Evolutionary conservation across 2,888 invertebrate species (phyloP).

Genomic region (Himalopsyche kuldschensis): DNA sequence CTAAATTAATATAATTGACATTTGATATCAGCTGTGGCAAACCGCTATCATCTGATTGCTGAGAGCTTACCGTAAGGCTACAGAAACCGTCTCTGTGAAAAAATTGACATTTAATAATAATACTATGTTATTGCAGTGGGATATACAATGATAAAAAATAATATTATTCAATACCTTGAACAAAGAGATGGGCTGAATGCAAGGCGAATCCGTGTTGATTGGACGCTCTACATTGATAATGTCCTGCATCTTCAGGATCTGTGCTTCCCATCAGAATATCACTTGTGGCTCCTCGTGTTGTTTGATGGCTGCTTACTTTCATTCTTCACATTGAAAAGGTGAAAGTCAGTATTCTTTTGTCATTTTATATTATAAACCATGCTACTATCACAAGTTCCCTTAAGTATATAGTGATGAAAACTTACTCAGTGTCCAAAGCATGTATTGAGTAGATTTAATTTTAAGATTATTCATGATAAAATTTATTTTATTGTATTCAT

Average conservation of each 20-base stretch:
- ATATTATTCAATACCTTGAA: slow-evolving; percentile 46
- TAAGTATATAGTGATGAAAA: too few relatives aligned
- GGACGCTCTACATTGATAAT: slow-evolving; percentile 54
- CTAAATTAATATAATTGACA: too few relatives aligned
- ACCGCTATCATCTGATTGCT: too few relatives aligned
- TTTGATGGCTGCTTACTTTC: slow-evolving; percentile 52
- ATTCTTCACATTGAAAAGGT: slow-evolving; percentile 43
- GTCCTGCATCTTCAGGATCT: slow-evolving; percentile 51
- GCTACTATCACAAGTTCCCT: too few relatives aligned
- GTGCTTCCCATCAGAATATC: slow-evolving; percentile 51
- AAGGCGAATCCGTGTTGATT: slow-evolving; percentile 54
- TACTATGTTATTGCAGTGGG: neutral
- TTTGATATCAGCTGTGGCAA: too few relatives aligned
- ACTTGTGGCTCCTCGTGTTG: slow-evolving; percentile 48
- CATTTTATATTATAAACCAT: neutral
- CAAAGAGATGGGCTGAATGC: slow-evolving; percentile 50
- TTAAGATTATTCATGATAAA: neutral
- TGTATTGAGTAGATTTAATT: neutral
- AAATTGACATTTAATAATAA: too few relatives aligned
- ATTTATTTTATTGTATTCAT: neutral
- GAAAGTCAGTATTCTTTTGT: neutral
- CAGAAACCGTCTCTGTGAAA: too few relatives aligned
- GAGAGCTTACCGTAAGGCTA: too few relatives aligned
- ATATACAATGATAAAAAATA: neutral
- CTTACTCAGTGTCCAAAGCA: too few relatives aligned